These are phyloP conservation scores for Dallia pectoralis DNA, from an alignment of 2,797 vertebrate genomes.

Conservation along the genomic window DNA sequence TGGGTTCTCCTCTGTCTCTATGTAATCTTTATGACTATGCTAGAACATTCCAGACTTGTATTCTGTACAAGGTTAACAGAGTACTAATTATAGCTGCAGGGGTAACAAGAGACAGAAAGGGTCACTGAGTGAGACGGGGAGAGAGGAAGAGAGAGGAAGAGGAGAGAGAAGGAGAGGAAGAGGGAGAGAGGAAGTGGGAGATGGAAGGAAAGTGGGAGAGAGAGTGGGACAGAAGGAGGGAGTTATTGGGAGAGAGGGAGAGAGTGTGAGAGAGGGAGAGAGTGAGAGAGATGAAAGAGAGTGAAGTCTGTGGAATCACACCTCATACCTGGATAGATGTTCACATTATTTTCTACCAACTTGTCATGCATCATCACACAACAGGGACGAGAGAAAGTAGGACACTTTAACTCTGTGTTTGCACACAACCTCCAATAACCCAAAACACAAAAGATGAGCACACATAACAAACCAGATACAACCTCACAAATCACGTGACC, in stretches of 20 bases:
- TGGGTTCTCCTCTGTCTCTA: not conserved
- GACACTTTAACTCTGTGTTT: not conserved
- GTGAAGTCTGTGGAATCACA: slow-evolving; percentile 11
- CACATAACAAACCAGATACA: not conserved
- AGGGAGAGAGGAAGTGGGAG: not conserved
- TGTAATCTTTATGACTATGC: slow-evolving; percentile 15
- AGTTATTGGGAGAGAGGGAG: not conserved
- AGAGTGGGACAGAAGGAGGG: not conserved
- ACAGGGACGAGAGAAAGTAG: not conserved
- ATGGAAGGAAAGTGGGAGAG: not conserved
- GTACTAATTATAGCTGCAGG: slow-evolving; percentile 4
- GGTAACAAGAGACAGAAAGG: not conserved
- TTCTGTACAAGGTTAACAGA: slow-evolving; percentile 11
- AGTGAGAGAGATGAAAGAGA: not conserved
- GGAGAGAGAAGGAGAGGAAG: not conserved
- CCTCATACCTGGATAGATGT: not conserved
- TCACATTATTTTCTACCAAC: not conserved
- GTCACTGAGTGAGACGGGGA: not conserved
- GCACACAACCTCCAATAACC: slow-evolving; percentile 1
- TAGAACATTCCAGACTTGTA: slow-evolving; percentile 21
- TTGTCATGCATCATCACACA: not conserved
- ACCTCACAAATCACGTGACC: not conserved
- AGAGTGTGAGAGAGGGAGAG: not conserved
- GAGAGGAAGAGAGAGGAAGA: not conserved
- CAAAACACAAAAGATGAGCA: not conserved